These are phyloP conservation scores for Rugalucina vietnamica DNA, from an alignment of 2,888 invertebrate species.

Conservation along the genomic window DNA sequence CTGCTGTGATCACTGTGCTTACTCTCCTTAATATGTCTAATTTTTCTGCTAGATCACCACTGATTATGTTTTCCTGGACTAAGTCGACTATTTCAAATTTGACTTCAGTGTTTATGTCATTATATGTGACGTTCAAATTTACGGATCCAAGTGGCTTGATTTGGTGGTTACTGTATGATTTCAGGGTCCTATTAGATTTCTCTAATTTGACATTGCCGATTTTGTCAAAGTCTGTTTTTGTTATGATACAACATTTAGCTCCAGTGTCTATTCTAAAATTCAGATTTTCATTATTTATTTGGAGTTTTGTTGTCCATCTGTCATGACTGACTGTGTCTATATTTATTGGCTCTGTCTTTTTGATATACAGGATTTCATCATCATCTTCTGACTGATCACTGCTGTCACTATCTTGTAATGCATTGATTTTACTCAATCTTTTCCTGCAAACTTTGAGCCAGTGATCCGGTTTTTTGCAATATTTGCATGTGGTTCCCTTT, in stretches of 20 bases:
- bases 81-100: conserved; percentile 39
- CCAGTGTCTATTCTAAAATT: conserved; percentile 43
- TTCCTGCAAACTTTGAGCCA: conserved; percentile 35
- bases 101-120: not conserved
- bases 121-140: conserved; percentile 2
- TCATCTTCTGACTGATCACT: not conserved
- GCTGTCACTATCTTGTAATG: not conserved
- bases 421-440: conserved; percentile 4
- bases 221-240: conserved; percentile 22
- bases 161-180: conserved; percentile 41
- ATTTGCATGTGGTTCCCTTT: conserved; percentile 34
- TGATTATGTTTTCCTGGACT: conserved; percentile 24
- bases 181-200: conserved; percentile 17
- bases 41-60: conserved; percentile 29
- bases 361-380: not conserved
- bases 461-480: conserved; percentile 43
- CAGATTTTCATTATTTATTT: not conserved
- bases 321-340: not conserved
- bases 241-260: conserved; percentile 41
- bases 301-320: conserved; percentile 30
- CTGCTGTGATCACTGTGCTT: not conserved
- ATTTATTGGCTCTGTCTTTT: not conserved
- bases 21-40: conserved; percentile 20
- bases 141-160: conserved; percentile 30
- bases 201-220: not conserved